These are phyloP conservation scores for Popillia japonica DNA, from an alignment of 1,140 invertebrate species.

Conservation along the genomic window DNA sequence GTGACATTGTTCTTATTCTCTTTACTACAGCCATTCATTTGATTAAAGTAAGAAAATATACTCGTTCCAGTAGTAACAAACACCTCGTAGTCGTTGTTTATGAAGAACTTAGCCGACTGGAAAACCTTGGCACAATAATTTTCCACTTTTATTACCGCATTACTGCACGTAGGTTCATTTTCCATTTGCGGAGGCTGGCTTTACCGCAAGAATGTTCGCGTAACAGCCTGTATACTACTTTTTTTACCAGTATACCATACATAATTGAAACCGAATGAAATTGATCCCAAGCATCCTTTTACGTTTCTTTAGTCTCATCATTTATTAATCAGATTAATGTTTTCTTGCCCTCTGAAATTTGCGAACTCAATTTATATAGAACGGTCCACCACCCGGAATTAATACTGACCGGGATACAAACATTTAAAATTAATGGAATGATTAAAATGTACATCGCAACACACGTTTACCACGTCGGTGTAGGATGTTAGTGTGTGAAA, in stretches of 20 bases:
- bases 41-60: not conserved
- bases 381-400: not conserved
- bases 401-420: not conserved
- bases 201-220: not conserved
- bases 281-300: not conserved
- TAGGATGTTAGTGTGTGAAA: not conserved
- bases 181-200: not conserved
- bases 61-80: not conserved
- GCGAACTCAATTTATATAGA: not conserved
- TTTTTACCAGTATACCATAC: not conserved
- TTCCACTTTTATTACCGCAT: constrained; percentile 23
- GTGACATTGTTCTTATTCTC: no score
- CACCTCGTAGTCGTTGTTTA: not conserved
- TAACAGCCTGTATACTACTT: not conserved
- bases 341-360: not conserved
- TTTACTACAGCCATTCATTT: no score
- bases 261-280: not conserved
- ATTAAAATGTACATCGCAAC: not conserved
- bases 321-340: not conserved
- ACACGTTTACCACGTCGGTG: not conserved
- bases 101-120: not conserved
- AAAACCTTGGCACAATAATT: constrained; percentile 20
- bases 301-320: not conserved
- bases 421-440: not conserved
- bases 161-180: not conserved